Evolutionary conservation across 2,113 vertebrate genomes (phyloP).

Genomic region (Shinisaurus crocodilurus): DNA sequence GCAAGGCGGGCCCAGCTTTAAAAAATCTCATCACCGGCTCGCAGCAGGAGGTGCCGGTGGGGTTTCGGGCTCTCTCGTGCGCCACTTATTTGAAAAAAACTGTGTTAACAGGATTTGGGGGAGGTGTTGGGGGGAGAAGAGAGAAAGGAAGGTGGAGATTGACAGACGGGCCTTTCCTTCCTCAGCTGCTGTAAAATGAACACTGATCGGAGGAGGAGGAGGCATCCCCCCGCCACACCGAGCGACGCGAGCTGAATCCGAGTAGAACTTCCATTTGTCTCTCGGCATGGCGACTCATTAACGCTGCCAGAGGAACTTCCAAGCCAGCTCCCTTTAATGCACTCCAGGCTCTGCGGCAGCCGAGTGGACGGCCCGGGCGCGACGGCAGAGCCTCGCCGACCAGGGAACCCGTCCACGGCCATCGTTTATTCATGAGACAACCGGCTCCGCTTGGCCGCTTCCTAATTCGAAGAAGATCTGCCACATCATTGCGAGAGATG

Average conservation of each 20-base stretch:
- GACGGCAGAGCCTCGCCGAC: not conserved
- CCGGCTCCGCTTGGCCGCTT: rapidly evolving
- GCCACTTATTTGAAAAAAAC: not conserved
- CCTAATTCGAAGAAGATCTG: rapidly evolving
- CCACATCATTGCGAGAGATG: rapidly evolving
- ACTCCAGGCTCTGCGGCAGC: not conserved
- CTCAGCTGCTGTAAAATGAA: not conserved
- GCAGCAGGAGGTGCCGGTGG: not conserved
- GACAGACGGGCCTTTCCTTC: not conserved
- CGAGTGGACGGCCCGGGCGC: not conserved
- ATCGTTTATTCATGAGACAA: rapidly evolving
- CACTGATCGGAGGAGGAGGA: not conserved
- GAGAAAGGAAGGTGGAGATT: rapidly evolving
- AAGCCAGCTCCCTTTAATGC: not conserved
- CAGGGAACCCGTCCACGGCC: not conserved
- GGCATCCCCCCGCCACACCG: not conserved
- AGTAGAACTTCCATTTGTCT: not conserved
- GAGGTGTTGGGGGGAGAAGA: rapidly evolving
- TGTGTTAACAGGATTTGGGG: not conserved
- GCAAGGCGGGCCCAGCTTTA: rapidly evolving
- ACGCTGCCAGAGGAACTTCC: not conserved
- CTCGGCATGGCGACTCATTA: not conserved
- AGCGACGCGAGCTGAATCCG: rapidly evolving
- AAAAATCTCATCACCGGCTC: not conserved
- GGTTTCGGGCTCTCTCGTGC: not conserved